Percentiles rank a stretch among this genome's conserved stretches.
These are phyloP conservation scores for Protonibea diacanthus DNA, from an alignment of 2,797 vertebrate genomes.

Conservation along the genomic window DNA sequence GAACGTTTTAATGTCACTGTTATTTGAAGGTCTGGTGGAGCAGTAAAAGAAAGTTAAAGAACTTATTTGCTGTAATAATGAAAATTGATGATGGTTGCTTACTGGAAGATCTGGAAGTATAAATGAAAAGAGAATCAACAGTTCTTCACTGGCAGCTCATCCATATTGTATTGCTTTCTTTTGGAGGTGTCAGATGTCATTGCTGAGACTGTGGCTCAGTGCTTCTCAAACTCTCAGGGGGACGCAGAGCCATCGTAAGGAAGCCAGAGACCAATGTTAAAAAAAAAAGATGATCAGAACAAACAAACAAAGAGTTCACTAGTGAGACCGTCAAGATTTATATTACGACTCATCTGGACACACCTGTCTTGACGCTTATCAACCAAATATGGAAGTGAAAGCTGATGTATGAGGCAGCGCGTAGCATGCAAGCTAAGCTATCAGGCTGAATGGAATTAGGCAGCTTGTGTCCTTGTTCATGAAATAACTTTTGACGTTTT, in stretches of 20 bases:
- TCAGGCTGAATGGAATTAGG: no score
- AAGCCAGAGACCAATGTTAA: background rate
- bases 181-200: background rate
- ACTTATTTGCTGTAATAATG: background rate
- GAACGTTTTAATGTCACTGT: background rate
- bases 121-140: background rate
- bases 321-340: background rate
- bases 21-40: background rate
- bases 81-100: background rate
- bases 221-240: background rate
- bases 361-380: background rate
- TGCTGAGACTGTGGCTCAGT: background rate
- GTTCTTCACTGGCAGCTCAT: background rate
- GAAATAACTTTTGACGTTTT: background rate
- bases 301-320: background rate
- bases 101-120: background rate
- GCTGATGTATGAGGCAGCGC: no score
- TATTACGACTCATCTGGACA: background rate
- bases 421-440: no score
- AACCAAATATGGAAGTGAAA: background rate
- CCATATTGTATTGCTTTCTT: background rate
- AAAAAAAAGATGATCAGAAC: background rate
- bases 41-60: constrained; percentile 2
- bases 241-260: background rate
- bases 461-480: no score